These are phyloP conservation scores for Rhysida immarginata DNA, from an alignment of 1,140 invertebrate species.

Conservation along the genomic window DNA sequence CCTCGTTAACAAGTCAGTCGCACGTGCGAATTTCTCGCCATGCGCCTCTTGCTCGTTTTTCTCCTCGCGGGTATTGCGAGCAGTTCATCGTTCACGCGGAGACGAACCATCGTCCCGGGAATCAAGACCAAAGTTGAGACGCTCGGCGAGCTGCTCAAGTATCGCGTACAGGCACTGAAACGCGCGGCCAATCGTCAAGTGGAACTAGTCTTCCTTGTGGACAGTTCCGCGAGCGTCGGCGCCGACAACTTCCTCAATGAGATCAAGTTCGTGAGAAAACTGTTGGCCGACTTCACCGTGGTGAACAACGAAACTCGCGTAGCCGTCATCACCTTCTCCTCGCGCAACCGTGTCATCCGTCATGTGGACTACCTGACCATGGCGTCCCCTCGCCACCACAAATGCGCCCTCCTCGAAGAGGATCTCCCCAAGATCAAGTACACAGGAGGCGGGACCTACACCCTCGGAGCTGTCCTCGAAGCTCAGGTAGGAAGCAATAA, in stretches of 20 bases:
- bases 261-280: conserved; percentile 50
- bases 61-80: no score
- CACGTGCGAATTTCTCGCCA: no score
- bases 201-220: conserved; percentile 52
- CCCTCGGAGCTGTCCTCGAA: conserved; percentile 45
- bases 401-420: conserved; percentile 45
- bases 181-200: conserved; percentile 30
- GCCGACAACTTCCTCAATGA: conserved; percentile 48
- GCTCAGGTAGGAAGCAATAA: conserved; percentile 38
- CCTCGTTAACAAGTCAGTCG: no score
- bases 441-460: conserved; percentile 50
- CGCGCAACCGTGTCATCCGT: conserved; percentile 36
- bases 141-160: conserved; percentile 37
- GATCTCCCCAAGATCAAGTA: conserved; percentile 44
- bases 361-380: conserved; percentile 46
- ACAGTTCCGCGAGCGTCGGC: conserved; percentile 50
- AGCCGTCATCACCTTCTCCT: conserved; percentile 49
- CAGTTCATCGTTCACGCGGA: no score
- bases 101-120: no score
- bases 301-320: conserved; percentile 44
- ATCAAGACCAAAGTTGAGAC: conserved; percentile 39
- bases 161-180: conserved; percentile 31
- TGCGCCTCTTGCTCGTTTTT: no score
- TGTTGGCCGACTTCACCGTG: conserved; percentile 52
- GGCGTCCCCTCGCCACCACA: conserved; percentile 35